Evolutionary conservation across 53 echinoderm and acorn worm species (phyloP), one percentile per base, ranked within the genome.

Genomic region (Mesocentrotus franciscanus): DNA sequence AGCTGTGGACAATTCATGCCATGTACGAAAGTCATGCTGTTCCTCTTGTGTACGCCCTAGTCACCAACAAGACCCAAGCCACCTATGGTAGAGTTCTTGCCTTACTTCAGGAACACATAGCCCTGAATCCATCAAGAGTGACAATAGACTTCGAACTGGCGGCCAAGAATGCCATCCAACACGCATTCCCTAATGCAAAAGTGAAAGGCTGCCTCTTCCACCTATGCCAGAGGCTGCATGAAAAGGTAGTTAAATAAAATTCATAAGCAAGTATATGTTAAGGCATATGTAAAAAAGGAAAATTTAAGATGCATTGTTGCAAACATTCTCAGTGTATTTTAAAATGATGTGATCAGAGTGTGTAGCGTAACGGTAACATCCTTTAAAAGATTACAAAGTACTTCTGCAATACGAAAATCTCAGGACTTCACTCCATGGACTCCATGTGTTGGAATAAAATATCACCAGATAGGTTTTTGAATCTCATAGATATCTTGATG

Each of bases 1-100:
- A 92, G 74, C 34, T 92, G 32, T 92, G 92, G 92, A 92, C 35
- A 30, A 70, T 92, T 9, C 92, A 92, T 33, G 92, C 32, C 11
- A 1, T 9, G 0, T 92, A 92, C 33, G 93, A 93, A 79, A 79
- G 16, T 18, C 93, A 76, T n/a, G 93, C 78, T 26, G 76, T 93
- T 1, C 92, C 92, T 1, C 11, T 62, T 0, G 92, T 91, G 8
- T 91, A 91, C 62, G 12, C 15, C 8, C 92, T 91, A 1, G 2
- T 91, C 2, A 42, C 1, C 22, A 85, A 4, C 42, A 85, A 85
- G 8, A 9, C 4, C 22, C 42, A 49, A 85, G 29, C 42, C 9
- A 24, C 42, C 39, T 49, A 42, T 16, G n/a, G 4, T 1, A 26
- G 72, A 1, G 9, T 72, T 1, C 5, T 72, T 1, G 72, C n/a